Evolutionary conservation across 2,797 vertebrate species (phyloP), one percentile per base, ranked within the genome.

Genomic region (Sitta carolinensis): DNA sequence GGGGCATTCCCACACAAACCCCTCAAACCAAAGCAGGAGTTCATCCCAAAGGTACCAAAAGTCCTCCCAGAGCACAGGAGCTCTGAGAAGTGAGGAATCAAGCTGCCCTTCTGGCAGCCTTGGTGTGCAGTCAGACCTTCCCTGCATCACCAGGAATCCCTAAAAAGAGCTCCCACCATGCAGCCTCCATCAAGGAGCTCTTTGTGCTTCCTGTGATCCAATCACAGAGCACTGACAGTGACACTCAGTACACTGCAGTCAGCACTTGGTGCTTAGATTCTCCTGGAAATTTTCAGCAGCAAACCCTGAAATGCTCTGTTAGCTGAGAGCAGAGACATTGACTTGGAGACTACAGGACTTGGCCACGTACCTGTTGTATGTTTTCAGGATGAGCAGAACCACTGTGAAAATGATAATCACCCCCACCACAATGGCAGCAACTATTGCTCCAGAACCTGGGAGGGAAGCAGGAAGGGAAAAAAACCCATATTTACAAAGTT

Each of bases 361-460:
- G 79, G 66, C 55, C 77, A 82, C 81, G 0, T 96, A 99, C 99
- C 99, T 99, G 98, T 99, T 99, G 84, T 99, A 99, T 5, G 98
- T 98, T 98, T 99, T 99, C 94, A 99, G 89, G 70, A 98, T 96
- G 95, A 99, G 97, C 85, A 99, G 98, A 32, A 99, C 97, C 96
- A 98, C 93, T 7, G 98, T 96, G 57, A 99, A 98, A 97, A 99
- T 98, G 95, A 99, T 78, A 79, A 99, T 98, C 84, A 99, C 98
- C 19, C 98, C 98, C 9, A 99, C 97, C 75, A 99, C 99, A 1
- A 99, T 98, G 86, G 98, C 97, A 36, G 99, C 99, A 20, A 99
- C 98, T 94, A 99, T 99, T 69, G 99, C 99, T 57, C 99, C 99
- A 32, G 99, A 99, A 94, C 99, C 99, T 99, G 63, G 5, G 30